phyloP scores from a whole-genome alignment of 1,140 invertebrate species.

The Diabrotica virgifera region DNA sequence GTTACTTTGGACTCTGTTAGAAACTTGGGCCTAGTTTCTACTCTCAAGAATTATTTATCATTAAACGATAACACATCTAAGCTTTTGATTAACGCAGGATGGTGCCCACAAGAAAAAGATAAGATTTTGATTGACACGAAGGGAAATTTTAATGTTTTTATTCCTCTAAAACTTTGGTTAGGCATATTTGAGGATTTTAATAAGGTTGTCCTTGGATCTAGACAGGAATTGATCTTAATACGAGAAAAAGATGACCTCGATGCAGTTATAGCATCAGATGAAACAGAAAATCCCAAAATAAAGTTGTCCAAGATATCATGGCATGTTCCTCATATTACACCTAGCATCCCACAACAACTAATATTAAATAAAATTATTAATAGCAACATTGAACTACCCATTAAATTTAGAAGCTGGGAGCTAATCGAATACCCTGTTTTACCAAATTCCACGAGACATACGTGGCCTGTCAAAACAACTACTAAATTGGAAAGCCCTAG shows the following conservation, averaged over 20 bases:
- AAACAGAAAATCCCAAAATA: slow-evolving; percentile 16
- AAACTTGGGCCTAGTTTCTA: background rate
- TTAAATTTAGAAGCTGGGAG: background rate
- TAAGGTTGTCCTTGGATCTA: slow-evolving; percentile 9
- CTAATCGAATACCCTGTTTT: too few species aligned
- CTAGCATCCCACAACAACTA: background rate
- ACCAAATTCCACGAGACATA: too few species aligned
- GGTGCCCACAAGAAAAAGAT: background rate
- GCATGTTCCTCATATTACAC: background rate
- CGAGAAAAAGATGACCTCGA: slow-evolving; percentile 40
- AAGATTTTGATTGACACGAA: background rate
- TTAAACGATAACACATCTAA: background rate
- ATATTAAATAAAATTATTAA: background rate
- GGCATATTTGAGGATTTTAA: background rate
- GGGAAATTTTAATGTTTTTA: background rate
- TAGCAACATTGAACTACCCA: background rate
- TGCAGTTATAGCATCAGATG: slow-evolving; percentile 15
- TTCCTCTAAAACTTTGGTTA: too few species aligned
- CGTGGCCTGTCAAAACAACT: too few species aligned
- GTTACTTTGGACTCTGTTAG: background rate
- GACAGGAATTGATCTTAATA: slow-evolving; percentile 50
- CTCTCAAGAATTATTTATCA: background rate
- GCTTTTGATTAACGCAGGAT: background rate
- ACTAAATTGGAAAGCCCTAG: too few species aligned
- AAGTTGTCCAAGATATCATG: background rate